Percentiles rank a stretch among this genome's conserved stretches.
Evolutionary conservation across 2,113 vertebrate genomes (phyloP).

Genomic region (Ptilonorhynchus violaceus): DNA sequence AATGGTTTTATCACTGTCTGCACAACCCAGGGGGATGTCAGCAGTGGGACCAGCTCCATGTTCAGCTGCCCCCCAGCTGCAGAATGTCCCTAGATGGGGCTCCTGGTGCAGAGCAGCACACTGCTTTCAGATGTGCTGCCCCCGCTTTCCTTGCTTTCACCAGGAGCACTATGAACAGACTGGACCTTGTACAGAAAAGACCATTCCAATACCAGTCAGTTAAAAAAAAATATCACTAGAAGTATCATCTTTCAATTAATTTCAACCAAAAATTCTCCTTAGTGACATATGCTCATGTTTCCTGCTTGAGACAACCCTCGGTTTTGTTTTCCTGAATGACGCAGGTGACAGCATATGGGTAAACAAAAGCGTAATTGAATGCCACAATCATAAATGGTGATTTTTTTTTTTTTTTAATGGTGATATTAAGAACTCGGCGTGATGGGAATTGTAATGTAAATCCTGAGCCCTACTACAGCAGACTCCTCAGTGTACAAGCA

Average conservation of each 20-base stretch:
- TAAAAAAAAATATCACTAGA: neutral
- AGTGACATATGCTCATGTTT: neutral
- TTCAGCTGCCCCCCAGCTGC: neutral
- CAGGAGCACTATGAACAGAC: neutral
- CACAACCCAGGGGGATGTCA: neutral
- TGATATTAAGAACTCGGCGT: neutral
- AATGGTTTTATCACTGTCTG: neutral
- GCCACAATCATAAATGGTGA: neutral
- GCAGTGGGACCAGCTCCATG: neutral
- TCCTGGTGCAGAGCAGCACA: neutral
- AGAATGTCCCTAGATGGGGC: neutral
- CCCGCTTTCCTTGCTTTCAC: neutral
- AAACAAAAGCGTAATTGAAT: neutral
- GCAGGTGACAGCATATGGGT: neutral
- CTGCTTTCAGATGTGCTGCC: neutral
- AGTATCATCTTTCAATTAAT: neutral
- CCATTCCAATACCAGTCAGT: neutral
- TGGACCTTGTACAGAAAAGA: neutral
- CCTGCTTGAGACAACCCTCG: neutral
- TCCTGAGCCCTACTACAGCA: neutral
- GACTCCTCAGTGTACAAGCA: accelerated
- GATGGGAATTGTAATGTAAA: neutral
- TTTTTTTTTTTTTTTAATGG: neutral
- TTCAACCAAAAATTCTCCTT: neutral
- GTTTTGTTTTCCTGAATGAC: neutral